Conservation (phyloP, 2,113 vertebrate species). For the Solenodon paradoxus region DNA sequence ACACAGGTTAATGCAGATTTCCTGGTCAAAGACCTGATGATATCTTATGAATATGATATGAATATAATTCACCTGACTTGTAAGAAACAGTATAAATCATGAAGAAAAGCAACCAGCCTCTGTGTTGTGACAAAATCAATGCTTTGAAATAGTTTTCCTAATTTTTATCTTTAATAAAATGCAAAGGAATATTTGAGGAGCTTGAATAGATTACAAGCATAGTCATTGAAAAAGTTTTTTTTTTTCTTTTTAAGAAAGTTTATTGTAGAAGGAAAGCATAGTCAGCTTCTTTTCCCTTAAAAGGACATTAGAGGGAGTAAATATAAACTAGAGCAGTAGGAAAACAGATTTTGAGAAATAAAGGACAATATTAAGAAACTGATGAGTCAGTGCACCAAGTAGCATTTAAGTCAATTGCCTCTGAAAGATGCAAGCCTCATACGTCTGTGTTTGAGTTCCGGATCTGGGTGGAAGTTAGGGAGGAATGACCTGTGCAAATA, state of each 20-base stretch:
- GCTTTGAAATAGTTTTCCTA: neutral
- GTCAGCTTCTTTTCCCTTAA: neutral
- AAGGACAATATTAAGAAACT: neutral
- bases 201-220: neutral
- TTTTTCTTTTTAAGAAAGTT: neutral
- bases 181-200: neutral
- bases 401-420: no score
- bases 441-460: no score
- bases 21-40: neutral
- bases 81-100: neutral
- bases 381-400: no score
- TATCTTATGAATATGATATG: constrained; percentile 28
- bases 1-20: constrained; percentile 25
- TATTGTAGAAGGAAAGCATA: neutral
- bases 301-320: neutral
- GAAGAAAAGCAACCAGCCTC: neutral
- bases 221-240: neutral
- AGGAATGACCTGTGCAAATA: no score
- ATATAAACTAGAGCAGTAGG: neutral
- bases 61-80: constrained; percentile 48
- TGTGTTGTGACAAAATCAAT: neutral
- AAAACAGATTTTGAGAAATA: neutral
- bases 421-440: no score
- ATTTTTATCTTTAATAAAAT: neutral
- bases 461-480: no score